These are phyloP conservation scores for Hiodon alosoides DNA, from an alignment of 2,113 vertebrate genomes.

Conservation along the genomic window DNA sequence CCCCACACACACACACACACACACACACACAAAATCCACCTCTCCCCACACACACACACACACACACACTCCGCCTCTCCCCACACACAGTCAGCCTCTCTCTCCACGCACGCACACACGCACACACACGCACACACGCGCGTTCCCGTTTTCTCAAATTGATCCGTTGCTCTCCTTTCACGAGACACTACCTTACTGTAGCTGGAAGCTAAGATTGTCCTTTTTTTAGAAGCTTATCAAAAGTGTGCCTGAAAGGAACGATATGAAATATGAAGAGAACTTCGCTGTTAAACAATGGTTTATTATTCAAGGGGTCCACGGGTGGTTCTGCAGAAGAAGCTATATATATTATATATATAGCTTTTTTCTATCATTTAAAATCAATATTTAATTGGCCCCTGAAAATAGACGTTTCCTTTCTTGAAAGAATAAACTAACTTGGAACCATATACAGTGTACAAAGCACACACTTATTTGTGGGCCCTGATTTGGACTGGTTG, in stretches of 20 bases:
- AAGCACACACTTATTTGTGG: too few relatives aligned
- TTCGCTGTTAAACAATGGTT: slow-evolving; percentile 73
- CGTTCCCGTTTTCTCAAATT: slow-evolving; percentile 52
- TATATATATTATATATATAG: slow-evolving; percentile 29
- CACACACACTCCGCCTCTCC: neutral
- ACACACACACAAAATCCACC: too few relatives aligned
- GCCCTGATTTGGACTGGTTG: too few relatives aligned
- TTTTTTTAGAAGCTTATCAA: slow-evolving; percentile 64
- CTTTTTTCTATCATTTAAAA: slow-evolving; percentile 16
- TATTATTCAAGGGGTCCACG: slow-evolving; percentile 65
- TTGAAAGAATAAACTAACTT: neutral
- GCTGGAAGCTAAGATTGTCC: slow-evolving; percentile 64
- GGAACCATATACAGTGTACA: too few relatives aligned
- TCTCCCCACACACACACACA: neutral
- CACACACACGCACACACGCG: slow-evolving; percentile 30
- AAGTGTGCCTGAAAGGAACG: slow-evolving; percentile 84
- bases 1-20: too few relatives aligned
- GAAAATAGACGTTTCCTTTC: slow-evolving; percentile 26
- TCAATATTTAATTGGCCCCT: neutral
- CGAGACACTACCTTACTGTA: slow-evolving; percentile 67
- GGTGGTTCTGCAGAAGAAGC: slow-evolving; percentile 43
- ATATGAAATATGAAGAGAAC: slow-evolving; percentile 47
- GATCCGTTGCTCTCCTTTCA: slow-evolving; percentile 41
- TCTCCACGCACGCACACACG: slow-evolving; percentile 25
- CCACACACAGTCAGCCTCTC: neutral